A percentile compares a stretch with the other conserved stretches of the same genome.
Conservation (phyloP, 2,797 vertebrate genomes). For the Galaxias olidus region DNA sequence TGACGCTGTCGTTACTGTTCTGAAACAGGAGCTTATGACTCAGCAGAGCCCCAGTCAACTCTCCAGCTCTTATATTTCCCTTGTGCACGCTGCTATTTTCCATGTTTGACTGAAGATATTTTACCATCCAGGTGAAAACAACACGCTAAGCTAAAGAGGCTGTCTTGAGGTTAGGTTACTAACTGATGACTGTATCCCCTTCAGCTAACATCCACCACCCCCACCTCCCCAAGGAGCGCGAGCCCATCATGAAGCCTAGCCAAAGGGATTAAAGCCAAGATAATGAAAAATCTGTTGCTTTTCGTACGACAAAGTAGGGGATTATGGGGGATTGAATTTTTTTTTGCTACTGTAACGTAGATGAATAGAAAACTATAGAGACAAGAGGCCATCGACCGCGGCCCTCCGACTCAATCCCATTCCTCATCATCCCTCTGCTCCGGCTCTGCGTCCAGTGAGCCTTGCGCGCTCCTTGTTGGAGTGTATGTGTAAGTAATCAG, state of each 20-base stretch:
- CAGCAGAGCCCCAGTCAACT: too few relatives aligned
- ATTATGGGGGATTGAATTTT: slow-evolving; percentile 60
- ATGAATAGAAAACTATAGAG: slow-evolving; percentile 21
- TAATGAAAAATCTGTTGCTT: slow-evolving; percentile 57
- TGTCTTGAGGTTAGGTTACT: not conserved
- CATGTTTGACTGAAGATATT: too few relatives aligned
- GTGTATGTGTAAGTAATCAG: slow-evolving; percentile 44
- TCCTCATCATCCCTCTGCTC: slow-evolving; percentile 8
- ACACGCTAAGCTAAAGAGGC: too few relatives aligned
- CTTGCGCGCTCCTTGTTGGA: slow-evolving; percentile 14
- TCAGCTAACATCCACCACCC: slow-evolving; percentile 21
- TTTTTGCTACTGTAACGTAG: slow-evolving; percentile 51
- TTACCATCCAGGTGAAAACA: too few relatives aligned
- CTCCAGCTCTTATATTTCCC: too few relatives aligned
- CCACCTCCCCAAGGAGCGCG: slow-evolving; percentile 27
- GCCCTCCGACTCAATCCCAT: too few relatives aligned
- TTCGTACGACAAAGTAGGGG: slow-evolving; percentile 56
- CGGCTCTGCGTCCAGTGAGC: not conserved
- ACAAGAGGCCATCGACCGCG: not conserved
- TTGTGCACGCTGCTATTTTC: too few relatives aligned
- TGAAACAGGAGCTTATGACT: not conserved
- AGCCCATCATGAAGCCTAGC: slow-evolving; percentile 46
- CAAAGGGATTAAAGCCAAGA: slow-evolving; percentile 56
- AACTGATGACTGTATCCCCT: slow-evolving; percentile 23
- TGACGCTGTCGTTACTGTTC: not conserved